Conservation (phyloP, 2,113 vertebrate genomes). For the Silurus meridionalis region DNA sequence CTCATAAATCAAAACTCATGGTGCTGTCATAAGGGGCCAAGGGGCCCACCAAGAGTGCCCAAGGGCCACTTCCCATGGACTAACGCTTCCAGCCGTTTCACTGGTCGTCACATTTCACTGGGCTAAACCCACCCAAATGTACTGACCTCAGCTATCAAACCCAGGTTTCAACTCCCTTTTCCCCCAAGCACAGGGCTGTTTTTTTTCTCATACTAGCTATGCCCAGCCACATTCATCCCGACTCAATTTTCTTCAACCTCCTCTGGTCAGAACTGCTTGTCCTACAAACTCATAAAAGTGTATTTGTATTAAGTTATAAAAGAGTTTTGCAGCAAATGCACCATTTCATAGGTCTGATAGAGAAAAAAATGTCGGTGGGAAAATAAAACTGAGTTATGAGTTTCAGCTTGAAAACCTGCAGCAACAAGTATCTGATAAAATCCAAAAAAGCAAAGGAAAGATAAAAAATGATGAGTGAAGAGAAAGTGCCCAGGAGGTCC, state of each 20-base stretch:
- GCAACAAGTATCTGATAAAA: constrained; percentile 76
- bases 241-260: constrained; percentile 21
- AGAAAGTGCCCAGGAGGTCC: constrained; percentile 56
- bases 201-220: constrained; percentile 27
- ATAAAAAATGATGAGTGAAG: constrained; percentile 1
- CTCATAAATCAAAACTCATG: constrained; percentile 82
- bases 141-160: constrained; percentile 34
- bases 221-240: constrained; percentile 31
- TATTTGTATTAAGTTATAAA: constrained; percentile 74
- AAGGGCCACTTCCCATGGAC: constrained; percentile 50
- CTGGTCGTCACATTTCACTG: constrained; percentile 48
- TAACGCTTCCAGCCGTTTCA: constrained; percentile 55
- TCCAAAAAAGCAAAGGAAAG: not conserved
- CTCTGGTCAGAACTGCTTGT: constrained; percentile 30
- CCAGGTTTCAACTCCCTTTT: constrained; percentile 1
- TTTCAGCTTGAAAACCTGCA: constrained; percentile 85
- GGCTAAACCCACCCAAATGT: constrained; percentile 23
- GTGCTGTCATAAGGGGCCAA: constrained; percentile 57
- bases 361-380: constrained; percentile 81
- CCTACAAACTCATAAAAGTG: constrained; percentile 60
- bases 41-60: constrained; percentile 32
- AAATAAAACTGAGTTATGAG: constrained; percentile 90
- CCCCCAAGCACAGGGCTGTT: constrained; percentile 17
- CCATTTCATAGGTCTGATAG: constrained; percentile 75
- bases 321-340: constrained; percentile 59